Conservation (phyloP, 2,888 invertebrate genomes). For the Agrochola lota region DNA sequence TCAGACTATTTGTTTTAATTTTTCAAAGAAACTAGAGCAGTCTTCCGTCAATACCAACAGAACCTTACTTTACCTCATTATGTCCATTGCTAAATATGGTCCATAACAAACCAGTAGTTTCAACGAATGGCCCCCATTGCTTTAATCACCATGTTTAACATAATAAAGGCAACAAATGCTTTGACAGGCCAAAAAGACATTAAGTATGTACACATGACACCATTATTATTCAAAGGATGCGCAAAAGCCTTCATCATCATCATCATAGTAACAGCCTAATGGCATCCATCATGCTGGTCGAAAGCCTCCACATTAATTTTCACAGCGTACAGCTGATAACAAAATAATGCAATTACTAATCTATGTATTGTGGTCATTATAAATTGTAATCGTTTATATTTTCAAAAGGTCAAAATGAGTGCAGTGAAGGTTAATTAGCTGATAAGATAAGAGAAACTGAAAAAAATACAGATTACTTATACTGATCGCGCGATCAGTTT, state of each 20-base stretch:
- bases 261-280: neutral
- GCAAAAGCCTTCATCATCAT: neutral
- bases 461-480: too few relatives aligned
- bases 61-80: neutral
- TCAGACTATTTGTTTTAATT: neutral
- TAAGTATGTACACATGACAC: neutral
- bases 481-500: too few relatives aligned
- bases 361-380: neutral
- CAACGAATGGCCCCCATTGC: neutral
- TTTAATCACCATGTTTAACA: conserved; percentile 3
- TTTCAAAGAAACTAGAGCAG: neutral
- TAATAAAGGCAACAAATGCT: conserved; percentile 13
- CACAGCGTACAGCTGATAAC: neutral
- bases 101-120: neutral
- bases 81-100: neutral
- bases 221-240: neutral
- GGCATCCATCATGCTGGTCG: neutral
- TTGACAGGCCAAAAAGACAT: neutral
- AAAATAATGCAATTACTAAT: neutral
- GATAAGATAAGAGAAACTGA: too few relatives aligned
- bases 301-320: neutral
- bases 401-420: too few relatives aligned
- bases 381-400: too few relatives aligned
- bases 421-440: too few relatives aligned
- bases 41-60: neutral